Percentiles rank a stretch among this genome's conserved stretches.
phyloP scores from a whole-genome alignment of 2,888 invertebrate genomes.

The Acrobasis suavella region DNA sequence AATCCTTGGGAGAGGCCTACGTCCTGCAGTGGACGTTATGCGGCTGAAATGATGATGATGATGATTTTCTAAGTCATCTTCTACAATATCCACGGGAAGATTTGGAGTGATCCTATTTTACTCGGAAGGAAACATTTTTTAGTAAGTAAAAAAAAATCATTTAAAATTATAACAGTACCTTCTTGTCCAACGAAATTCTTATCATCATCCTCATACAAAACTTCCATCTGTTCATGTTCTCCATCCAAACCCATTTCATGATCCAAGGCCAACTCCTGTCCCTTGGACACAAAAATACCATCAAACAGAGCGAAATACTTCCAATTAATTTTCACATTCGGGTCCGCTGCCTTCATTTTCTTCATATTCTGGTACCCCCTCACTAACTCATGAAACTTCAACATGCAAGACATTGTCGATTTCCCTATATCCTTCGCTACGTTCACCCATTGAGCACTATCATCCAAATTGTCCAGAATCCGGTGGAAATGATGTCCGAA shows the following conservation, averaged over 20 bases:
- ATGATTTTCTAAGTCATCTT: too few relatives aligned
- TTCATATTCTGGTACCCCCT: constrained; percentile 69
- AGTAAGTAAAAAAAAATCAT: background rate
- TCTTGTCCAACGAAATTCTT: constrained; percentile 31
- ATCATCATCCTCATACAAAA: constrained; percentile 27
- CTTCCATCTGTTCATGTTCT: constrained; percentile 39
- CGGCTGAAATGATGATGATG: too few relatives aligned
- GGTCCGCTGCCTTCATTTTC: constrained; percentile 61
- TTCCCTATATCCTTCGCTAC: constrained; percentile 52
- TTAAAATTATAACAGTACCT: constrained; percentile 35
- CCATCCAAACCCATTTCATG: constrained; percentile 40
- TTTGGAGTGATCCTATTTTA: too few relatives aligned
- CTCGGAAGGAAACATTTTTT: too few relatives aligned
- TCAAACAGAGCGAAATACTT: constrained; percentile 67
- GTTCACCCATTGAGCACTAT: constrained; percentile 48
- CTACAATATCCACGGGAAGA: too few relatives aligned
- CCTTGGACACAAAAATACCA: constrained; percentile 49
- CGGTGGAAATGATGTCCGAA: constrained; percentile 53
- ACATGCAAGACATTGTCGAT: constrained; percentile 49
- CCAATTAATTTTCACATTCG: constrained; percentile 68
- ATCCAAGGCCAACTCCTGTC: constrained; percentile 18
- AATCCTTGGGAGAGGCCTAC: too few relatives aligned
- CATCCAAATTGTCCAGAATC: constrained; percentile 47
- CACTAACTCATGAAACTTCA: constrained; percentile 65
- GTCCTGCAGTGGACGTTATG: too few relatives aligned